Base-by-base conservation (phyloP, 2,113 vertebrate species). In the Callospermophilus lateralis region DNA sequence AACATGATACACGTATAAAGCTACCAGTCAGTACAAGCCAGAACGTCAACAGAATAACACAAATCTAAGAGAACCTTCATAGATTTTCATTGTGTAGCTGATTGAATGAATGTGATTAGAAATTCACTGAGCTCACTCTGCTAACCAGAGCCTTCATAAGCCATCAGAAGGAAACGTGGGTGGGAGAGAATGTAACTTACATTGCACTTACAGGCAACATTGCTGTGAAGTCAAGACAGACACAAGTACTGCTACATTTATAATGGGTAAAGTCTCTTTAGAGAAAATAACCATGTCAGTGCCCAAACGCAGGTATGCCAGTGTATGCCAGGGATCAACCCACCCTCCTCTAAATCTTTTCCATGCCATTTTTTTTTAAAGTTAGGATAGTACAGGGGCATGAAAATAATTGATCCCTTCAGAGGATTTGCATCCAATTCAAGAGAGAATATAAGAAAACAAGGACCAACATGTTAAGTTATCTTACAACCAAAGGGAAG, bases 91-190 rank as follows among this genome's bases (percentile, higher is more conserved):
- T 97, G 95, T 45, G 42, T 76, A 87, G 13, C 72, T 95, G 90
- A 95, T 93, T 94, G 58, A 97, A 90, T 90, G 76, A 84, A 76
- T 86, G 22, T n/a, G 48, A 61, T 90, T 89, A 76, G 90, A 98
- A 97, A 81, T 73, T 83, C 68, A 48, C 51, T 70, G 58, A 78
- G 53, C 73, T 97, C 87, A 65, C 30, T 68, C 26, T 70, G 45
- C 53, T 88, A 90, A 77, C 42, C 17, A 63, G 37, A 89, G 26
- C 16, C 17, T 51, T 4, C 28, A 53, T 19, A 51, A 76, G 28
- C 67, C 70, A 70, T 85, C 65, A 42, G 32, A 45, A 81, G 37
- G 65, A 65, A 94, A 51, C 70, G 32, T 39, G 45, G 22, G 1
- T 61, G 37, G 58, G 53, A 86, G 61, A 74, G 32, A 93, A 72